Conservation (phyloP, 2,797 vertebrate genomes). For the Sciaenops ocellatus region DNA sequence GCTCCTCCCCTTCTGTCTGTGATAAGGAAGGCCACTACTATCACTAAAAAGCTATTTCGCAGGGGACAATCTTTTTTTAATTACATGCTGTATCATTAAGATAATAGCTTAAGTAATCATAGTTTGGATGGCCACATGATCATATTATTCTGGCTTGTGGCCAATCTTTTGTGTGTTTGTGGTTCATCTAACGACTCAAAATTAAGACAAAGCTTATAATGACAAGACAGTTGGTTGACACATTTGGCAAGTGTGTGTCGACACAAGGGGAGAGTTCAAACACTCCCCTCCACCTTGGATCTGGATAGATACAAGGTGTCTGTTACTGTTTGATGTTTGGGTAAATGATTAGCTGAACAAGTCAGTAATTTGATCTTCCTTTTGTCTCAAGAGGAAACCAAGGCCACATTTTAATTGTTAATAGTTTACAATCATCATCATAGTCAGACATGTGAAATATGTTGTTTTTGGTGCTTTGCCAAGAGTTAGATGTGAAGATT, state of each 20-base stretch:
- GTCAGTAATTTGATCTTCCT: slow-evolving; percentile 50
- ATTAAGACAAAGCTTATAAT: not conserved
- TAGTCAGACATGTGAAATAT: not conserved
- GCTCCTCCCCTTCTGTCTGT: slow-evolving; percentile 10
- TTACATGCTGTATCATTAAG: rapidly evolving
- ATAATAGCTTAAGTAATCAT: not conserved
- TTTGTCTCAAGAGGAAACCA: slow-evolving; percentile 38
- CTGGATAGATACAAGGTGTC: slow-evolving; percentile 16
- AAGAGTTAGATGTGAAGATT: not conserved
- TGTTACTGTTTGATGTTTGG: slow-evolving; percentile 67
- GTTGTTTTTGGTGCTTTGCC: not conserved
- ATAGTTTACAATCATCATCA: slow-evolving; percentile 11
- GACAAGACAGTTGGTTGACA: not conserved
- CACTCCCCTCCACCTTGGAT: slow-evolving; percentile 29
- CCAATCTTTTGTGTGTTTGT: not conserved
- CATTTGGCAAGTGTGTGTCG: slow-evolving; percentile 9
- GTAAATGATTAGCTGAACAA: slow-evolving; percentile 74
- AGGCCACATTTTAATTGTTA: not conserved
- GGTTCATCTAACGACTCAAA: not conserved
- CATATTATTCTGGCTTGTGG: not conserved
- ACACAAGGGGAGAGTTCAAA: slow-evolving; percentile 19
- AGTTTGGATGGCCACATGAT: not conserved
- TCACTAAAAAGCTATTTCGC: not conserved
- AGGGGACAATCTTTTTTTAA: not conserved
- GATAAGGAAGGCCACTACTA: not conserved